phyloP scores from a whole-genome alignment of 2,888 invertebrate genomes.

The Lasioglossum leucozonium region DNA sequence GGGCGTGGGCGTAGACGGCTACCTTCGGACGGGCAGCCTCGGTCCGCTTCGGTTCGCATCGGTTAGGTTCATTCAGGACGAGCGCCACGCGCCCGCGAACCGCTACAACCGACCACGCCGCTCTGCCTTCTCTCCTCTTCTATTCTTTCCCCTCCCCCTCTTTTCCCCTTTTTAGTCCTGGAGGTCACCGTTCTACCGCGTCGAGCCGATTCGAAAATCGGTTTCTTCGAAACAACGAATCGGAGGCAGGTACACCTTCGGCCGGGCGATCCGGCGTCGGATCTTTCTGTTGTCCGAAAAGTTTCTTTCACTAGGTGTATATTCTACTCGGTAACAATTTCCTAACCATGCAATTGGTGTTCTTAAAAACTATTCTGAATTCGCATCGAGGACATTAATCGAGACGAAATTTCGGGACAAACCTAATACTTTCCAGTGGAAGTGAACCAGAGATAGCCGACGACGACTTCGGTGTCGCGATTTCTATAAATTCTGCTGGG shows the following conservation, averaged over 20 bases:
- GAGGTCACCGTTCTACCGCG: not conserved
- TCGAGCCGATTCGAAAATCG: not conserved
- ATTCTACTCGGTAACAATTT: no score
- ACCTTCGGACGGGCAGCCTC: conserved; percentile 12
- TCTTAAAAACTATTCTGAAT: no score
- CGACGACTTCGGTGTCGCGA: not conserved
- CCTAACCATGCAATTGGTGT: no score
- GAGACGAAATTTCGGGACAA: no score
- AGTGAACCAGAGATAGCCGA: not conserved
- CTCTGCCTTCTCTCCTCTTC: conserved; percentile 28
- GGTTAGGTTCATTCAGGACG: conserved; percentile 80
- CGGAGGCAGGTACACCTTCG: no score
- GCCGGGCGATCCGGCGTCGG: no score
- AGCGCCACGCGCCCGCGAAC: conserved; percentile 82
- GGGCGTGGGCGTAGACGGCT: conserved; percentile 15
- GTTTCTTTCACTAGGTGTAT: no score
- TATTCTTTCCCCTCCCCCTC: no score
- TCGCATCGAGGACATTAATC: no score
- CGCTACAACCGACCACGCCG: conserved; percentile 77
- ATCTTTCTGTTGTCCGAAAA: no score
- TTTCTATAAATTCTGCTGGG: not conserved
- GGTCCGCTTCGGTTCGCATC: conserved; percentile 4
- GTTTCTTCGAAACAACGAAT: not conserved
- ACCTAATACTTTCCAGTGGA: not conserved
- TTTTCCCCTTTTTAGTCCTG: not conserved